Conservation (phyloP, 2,113 vertebrate genomes). For the Laticauda laticaudata region DNA sequence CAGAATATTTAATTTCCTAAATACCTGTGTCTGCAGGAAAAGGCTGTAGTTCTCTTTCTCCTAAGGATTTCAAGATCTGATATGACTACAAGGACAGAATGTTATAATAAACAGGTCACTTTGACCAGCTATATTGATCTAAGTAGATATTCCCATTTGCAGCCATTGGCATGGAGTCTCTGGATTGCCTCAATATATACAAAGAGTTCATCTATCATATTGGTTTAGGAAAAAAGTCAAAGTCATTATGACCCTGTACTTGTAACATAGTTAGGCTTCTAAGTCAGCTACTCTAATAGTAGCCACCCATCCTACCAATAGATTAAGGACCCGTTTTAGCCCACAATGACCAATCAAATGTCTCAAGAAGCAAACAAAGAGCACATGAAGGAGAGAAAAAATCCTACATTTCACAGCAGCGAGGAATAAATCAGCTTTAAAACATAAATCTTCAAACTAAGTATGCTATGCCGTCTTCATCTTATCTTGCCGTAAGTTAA, state of each 20-base stretch:
- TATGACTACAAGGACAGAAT: conserved; percentile 7
- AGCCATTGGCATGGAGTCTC: conserved; percentile 10
- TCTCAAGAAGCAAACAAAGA: neutral
- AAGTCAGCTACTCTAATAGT: neutral
- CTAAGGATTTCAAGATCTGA: conserved; percentile 7
- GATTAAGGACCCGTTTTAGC: neutral
- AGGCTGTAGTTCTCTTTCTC: neutral
- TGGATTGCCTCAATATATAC: conserved; percentile 6
- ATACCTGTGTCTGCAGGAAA: neutral
- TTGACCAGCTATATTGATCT: conserved; percentile 27
- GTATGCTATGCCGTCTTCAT: neutral
- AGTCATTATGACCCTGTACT: conserved; percentile 1
- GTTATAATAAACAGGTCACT: conserved; percentile 22
- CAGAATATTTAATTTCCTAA: neutral
- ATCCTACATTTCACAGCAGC: neutral
- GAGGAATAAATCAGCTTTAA: neutral
- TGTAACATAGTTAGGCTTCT: neutral
- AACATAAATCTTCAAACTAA: neutral
- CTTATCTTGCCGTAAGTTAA: neutral
- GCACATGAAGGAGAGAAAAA: neutral
- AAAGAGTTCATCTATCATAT: conserved; percentile 18
- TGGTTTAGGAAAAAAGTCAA: conserved; percentile 8
- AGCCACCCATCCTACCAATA: neutral
- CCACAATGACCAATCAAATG: neutral
- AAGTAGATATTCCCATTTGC: conserved; percentile 23